Conservation (phyloP, 2,797 vertebrate genomes). For the Anguilla marmorata region DNA sequence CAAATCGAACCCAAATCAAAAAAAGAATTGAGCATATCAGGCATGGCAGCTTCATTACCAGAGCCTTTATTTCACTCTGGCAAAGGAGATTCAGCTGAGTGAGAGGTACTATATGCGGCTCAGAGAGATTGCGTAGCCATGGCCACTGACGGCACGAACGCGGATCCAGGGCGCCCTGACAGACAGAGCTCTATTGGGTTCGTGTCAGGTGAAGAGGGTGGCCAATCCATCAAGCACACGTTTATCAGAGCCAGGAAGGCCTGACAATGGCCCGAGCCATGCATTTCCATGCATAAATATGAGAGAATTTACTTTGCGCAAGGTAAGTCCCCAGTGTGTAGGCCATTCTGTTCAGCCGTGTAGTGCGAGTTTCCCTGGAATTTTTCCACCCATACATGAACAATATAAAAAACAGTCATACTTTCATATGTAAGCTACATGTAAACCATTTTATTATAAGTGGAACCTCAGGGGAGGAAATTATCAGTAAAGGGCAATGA, state of each 20-base stretch:
- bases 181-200: conserved; percentile 9
- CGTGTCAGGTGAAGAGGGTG: conserved; percentile 1
- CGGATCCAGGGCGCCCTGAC: not conserved
- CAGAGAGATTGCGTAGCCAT: not conserved
- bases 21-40: not conserved
- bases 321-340: not conserved
- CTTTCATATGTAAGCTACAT: not conserved
- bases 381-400: not conserved
- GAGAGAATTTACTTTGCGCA: not conserved
- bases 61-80: not conserved
- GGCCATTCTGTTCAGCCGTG: not conserved
- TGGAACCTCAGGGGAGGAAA: not conserved
- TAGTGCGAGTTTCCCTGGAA: not conserved
- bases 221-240: not conserved
- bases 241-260: not conserved
- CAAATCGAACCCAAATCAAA: not conserved
- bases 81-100: not conserved
- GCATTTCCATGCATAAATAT: conserved; percentile 5
- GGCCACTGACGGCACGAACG: not conserved
- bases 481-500: not conserved
- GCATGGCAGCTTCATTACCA: not conserved
- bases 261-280: not conserved
- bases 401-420: not conserved
- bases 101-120: not conserved
- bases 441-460: not conserved